phyloP scores from a whole-genome alignment of 2,888 invertebrate genomes.

The Eubasilissa splendida region DNA sequence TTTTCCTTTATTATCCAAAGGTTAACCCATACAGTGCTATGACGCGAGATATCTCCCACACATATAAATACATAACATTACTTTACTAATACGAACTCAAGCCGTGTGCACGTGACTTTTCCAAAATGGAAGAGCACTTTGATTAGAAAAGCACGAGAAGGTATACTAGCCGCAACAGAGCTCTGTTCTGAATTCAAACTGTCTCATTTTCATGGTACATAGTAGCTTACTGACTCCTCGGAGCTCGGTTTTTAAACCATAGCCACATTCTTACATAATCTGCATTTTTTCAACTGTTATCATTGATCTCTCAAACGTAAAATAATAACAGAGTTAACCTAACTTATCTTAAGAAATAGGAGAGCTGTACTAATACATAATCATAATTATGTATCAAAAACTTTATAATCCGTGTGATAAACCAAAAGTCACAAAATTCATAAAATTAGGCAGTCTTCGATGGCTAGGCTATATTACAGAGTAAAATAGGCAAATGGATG shows the following conservation, averaged over 20 bases:
- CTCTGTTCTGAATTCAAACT: constrained; percentile 41
- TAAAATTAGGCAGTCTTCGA: too few species aligned
- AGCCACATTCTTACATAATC: too few species aligned
- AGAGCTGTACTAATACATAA: too few species aligned
- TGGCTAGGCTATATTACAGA: too few species aligned
- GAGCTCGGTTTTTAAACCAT: neutral
- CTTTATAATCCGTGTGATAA: too few species aligned
- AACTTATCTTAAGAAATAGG: too few species aligned
- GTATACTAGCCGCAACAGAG: constrained; percentile 27
- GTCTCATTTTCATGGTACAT: constrained; percentile 39
- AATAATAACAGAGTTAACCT: too few species aligned
- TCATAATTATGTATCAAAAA: too few species aligned
- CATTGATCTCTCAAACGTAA: too few species aligned
- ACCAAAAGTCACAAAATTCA: too few species aligned
- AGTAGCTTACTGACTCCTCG: constrained; percentile 14
- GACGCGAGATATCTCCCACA: neutral
- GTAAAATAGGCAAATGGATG: too few species aligned
- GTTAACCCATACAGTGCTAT: neutral
- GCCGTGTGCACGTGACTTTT: constrained; percentile 33
- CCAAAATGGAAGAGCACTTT: constrained; percentile 30
- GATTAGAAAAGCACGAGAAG: constrained; percentile 40
- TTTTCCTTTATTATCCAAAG: neutral
- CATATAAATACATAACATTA: neutral
- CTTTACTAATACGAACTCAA: constrained; percentile 31
- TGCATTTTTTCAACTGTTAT: too few species aligned